Evolutionary conservation across 2,888 invertebrate genomes (phyloP), one percentile per base, ranked within the genome.

Genomic region (Caenorhabditis sulstoni): DNA sequence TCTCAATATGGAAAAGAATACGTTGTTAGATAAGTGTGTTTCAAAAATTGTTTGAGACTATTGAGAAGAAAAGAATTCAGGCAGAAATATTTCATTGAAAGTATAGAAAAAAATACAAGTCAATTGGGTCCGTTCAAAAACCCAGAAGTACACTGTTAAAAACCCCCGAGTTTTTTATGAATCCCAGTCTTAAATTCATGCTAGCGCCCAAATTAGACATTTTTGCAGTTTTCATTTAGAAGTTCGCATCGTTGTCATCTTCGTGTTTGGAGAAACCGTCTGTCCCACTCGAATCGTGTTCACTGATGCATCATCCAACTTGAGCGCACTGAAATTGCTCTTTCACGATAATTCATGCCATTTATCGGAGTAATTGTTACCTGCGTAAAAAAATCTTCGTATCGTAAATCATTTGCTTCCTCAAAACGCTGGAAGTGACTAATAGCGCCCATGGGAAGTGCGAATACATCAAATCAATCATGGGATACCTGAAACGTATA

Each of bases 391-490:
- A 55, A 11, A 66, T 49, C 22, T 68, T 67, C 11, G 67, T 66
- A 44, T 78, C 71, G 23, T 62, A 61, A 8, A 71, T 70, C 44
- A 82, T 70, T 18, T 77, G 70, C 14, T 68, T 66, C 12, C 75
- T 62, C 50, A 80, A 23, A 1, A 77, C 76, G n/a, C 78, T 62
- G 0, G 81, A 81, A 0, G 81, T 81, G 35, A 81, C 44, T 22
- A 81, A 50, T 35, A 81, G 50, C 8, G 78, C 78, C 81, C 81
- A 81, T 5, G 81, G 81, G 47, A 74, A 75, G 44, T 70, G 70
- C 3, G 78, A 81, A 44, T 81, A 81, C 78, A 81, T 78, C 20
- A 70, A 50, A 39, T 81, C 81, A 37, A 78, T 71, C 62, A 81
- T 61, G 9, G 81, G 81, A 49, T 81, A 81, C 11, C 81, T 81